Conservation (phyloP, 2,113 vertebrate species). For the Cranoglanis bouderius region DNA sequence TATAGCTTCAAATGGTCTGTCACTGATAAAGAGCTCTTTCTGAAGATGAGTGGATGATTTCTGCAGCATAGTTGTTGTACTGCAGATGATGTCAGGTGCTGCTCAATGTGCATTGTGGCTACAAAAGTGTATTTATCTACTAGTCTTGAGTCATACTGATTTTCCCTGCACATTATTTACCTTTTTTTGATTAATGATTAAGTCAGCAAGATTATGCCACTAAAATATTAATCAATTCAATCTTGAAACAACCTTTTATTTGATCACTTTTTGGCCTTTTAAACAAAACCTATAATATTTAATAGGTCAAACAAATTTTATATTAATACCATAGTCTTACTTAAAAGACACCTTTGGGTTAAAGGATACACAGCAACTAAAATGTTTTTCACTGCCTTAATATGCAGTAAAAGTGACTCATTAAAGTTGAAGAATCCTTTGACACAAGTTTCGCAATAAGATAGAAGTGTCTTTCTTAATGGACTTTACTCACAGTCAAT, state of each 20-base stretch:
- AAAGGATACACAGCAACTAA: neutral
- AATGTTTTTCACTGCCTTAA: neutral
- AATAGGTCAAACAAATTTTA: neutral
- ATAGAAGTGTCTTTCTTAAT: neutral
- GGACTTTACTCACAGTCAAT: constrained; percentile 1
- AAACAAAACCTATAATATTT: neutral
- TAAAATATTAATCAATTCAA: neutral
- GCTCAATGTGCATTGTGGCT: neutral
- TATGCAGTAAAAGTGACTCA: neutral
- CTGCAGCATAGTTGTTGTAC: neutral
- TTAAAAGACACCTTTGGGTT: neutral
- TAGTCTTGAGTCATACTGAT: neutral
- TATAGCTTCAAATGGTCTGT: neutral
- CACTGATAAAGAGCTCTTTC: neutral
- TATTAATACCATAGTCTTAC: neutral
- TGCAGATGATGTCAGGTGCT: neutral
- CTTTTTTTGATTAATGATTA: neutral
- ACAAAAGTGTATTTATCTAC: neutral
- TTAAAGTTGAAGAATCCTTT: neutral
- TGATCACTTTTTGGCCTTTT: neutral
- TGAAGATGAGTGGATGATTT: neutral
- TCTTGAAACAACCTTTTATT: neutral
- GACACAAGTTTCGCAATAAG: neutral
- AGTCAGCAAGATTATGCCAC: neutral
- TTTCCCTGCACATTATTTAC: neutral